These are phyloP conservation scores for Tyrophagus putrescentiae DNA, from an alignment of 1,140 invertebrate species.

Conservation along the genomic window DNA sequence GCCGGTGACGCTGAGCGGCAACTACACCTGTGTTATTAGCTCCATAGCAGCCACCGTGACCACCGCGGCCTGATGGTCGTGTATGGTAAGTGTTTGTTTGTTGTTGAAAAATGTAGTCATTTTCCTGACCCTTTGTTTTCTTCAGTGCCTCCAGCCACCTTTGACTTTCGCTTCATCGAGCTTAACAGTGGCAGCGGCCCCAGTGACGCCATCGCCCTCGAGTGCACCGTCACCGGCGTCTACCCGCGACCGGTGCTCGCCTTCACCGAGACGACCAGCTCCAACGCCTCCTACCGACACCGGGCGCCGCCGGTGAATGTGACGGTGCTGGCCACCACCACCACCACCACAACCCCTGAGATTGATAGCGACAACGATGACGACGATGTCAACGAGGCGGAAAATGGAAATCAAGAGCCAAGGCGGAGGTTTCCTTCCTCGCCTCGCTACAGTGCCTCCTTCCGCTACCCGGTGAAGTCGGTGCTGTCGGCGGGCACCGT, in stretches of 20 bases:
- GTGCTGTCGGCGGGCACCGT: neutral
- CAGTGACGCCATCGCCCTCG: neutral
- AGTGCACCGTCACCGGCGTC: conserved; percentile 9
- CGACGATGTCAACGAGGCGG: too few relatives aligned
- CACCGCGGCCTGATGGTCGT: conserved; percentile 25
- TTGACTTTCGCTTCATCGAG: conserved; percentile 14
- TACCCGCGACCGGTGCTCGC: conserved; percentile 14
- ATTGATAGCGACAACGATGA: too few relatives aligned
- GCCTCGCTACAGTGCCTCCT: neutral
- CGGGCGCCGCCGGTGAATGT: neutral
- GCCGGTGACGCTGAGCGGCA: conserved; percentile 24
- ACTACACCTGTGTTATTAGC: conserved; percentile 27
- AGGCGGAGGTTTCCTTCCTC: too few relatives aligned
- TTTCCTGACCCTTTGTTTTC: neutral
- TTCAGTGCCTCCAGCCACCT: conserved; percentile 18
- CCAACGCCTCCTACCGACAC: neutral
- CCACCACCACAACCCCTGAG: too few relatives aligned
- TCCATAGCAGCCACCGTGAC: conserved; percentile 28
- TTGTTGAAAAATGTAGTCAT: neutral
- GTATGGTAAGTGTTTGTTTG: conserved; percentile 26
- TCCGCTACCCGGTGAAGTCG: neutral
- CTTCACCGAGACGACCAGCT: neutral
- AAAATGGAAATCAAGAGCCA: too few relatives aligned
- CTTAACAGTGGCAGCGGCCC: neutral
- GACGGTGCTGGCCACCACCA: neutral